Percentiles rank a stretch among this genome's conserved stretches.
phyloP scores from a whole-genome alignment of 2,113 vertebrate genomes.

The Chlamydotis undulata region DNA sequence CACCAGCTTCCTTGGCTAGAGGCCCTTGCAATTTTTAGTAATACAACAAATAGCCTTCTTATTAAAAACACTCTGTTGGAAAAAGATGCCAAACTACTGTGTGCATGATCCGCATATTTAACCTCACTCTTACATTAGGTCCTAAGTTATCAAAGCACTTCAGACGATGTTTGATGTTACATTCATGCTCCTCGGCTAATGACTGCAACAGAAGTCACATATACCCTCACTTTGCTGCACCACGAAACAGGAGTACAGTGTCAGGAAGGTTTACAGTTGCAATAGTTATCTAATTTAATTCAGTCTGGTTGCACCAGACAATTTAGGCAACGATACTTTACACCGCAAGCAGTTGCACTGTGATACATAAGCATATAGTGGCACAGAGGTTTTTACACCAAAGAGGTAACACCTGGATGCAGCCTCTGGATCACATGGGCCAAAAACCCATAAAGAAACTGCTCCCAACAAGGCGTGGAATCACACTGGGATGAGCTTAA shows the following conservation, averaged over 20 bases:
- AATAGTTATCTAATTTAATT: background rate
- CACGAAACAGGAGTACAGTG: background rate
- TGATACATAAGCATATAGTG: background rate
- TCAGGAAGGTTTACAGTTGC: background rate
- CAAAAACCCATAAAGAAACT: background rate
- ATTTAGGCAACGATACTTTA: background rate
- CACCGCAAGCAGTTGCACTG: background rate
- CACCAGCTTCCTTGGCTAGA: background rate
- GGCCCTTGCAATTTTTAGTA: background rate
- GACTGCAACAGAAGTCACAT: rapidly evolving
- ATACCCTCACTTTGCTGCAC: background rate
- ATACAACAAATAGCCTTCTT: background rate
- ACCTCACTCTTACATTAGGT: background rate
- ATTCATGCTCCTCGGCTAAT: background rate
- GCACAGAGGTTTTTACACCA: background rate
- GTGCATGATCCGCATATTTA: background rate
- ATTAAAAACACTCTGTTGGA: background rate
- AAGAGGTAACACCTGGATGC: background rate
- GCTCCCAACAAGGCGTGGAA: background rate
- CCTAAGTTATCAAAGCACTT: background rate
- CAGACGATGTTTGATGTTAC: background rate
- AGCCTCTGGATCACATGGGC: background rate
- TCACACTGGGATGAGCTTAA: background rate
- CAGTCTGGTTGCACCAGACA: background rate
- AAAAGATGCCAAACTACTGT: background rate